A percentile compares a stretch with the other conserved stretches of the same genome.
Evolutionary conservation across 2,888 invertebrate species (phyloP).

Genomic region (Acanthosepion esculentum): DNA sequence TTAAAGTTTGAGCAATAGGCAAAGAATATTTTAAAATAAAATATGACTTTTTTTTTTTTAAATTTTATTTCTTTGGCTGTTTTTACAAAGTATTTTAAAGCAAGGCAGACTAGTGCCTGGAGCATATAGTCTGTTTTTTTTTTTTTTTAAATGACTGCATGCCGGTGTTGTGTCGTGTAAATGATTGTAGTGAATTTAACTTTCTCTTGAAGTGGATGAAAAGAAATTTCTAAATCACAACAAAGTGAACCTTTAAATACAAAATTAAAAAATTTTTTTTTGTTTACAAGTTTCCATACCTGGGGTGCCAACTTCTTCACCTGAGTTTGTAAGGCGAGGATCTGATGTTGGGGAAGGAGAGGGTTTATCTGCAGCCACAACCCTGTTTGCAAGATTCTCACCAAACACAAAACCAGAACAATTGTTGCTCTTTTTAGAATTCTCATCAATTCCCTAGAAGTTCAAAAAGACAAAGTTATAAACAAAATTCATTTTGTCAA

Average conservation of each 20-base stretch:
- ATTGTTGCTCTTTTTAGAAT: slow-evolving; percentile 54
- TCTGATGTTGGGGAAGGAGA: slow-evolving; percentile 43
- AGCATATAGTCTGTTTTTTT: no score
- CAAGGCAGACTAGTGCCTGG: no score
- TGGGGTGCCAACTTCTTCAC: slow-evolving; percentile 55
- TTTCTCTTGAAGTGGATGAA: no score
- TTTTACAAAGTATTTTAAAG: no score
- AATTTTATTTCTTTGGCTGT: no score
- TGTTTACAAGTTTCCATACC: slow-evolving; percentile 52
- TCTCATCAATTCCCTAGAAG: slow-evolving; percentile 14
- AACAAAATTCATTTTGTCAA: background rate
- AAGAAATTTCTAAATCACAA: background rate
- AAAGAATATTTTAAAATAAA: no score
- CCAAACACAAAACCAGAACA: slow-evolving; percentile 85
- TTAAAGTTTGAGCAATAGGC: no score
- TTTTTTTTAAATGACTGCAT: no score
- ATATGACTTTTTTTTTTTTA: no score
- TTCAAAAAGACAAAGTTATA: background rate
- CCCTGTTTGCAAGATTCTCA: slow-evolving; percentile 90
- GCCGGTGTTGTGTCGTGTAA: no score
- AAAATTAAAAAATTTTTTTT: background rate
- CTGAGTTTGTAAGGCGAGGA: slow-evolving; percentile 48
- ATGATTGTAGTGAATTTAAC: no score
- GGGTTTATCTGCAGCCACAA: slow-evolving; percentile 77
- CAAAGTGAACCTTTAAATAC: background rate